A percentile compares a stretch with the other conserved stretches of the same genome.
Conservation (phyloP, 2,113 vertebrate genomes). For the Melospiza melodia region DNA sequence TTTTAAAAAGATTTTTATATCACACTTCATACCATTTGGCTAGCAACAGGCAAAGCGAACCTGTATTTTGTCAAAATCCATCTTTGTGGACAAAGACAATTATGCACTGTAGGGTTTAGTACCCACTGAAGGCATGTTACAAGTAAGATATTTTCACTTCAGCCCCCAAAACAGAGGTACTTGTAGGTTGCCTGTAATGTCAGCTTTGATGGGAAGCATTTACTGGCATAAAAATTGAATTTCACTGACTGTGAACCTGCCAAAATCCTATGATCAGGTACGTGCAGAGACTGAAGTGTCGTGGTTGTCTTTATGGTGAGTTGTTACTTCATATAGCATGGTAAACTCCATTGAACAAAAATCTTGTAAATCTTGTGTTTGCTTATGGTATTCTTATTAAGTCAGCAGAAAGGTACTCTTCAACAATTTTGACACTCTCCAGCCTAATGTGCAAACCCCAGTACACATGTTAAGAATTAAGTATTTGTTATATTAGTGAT, state of each 20-base stretch:
- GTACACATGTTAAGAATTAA: neutral
- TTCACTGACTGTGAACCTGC: neutral
- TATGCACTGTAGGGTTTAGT: neutral
- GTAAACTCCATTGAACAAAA: neutral
- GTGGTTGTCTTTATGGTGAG: neutral
- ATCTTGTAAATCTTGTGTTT: neutral
- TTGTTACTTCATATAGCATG: neutral
- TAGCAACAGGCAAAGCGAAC: neutral
- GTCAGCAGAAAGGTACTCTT: neutral
- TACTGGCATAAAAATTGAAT: neutral
- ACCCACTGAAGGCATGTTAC: neutral
- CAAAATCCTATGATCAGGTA: neutral
- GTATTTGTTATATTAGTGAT: neutral
- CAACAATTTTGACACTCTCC: neutral
- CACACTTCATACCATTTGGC: neutral
- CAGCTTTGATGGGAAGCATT: neutral
- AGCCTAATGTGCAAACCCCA: neutral
- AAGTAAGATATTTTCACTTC: neutral
- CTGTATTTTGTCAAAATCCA: neutral
- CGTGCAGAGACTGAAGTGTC: neutral
- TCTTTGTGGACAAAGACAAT: neutral
- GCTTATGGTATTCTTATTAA: neutral
- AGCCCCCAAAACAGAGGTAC: neutral
- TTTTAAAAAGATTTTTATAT: neutral
- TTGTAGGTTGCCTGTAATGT: accelerated